Evolutionary conservation across 1,140 invertebrate genomes (phyloP), one percentile per base, ranked within the genome.

Genomic region (Bradynema listronoti): DNA sequence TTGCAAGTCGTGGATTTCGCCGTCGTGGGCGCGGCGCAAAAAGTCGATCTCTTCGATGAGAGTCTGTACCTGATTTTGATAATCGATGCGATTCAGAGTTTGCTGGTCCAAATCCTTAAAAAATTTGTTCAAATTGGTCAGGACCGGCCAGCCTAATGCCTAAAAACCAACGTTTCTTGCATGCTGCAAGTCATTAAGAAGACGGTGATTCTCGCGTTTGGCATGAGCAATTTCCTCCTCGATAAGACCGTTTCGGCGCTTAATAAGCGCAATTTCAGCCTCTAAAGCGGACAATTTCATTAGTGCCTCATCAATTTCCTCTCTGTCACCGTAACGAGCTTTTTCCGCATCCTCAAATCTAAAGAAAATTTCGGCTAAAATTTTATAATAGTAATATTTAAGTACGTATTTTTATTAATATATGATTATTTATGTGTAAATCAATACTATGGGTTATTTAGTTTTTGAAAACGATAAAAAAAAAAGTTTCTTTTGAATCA

Each of bases 1-100:
- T 30, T 80, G 79, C 14, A 83, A 72, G 56, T 83, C 82, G 65
- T 81, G 81, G 47, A 83, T 77, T 69, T 83, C 82, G 78, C 63
- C 58, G 29, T 77, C 77, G 45, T 77, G 76, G 25, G 74, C 77
- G 6, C 74, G 54, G 34, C 65, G 60, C 14, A 77, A 64, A 53
- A 77, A 77, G 33, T 77, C 77, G 32, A 78, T 76, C 51, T 77
- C 74, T 53, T 77, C 74, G 2, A 77, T 52, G 11, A 77, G 61
- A 22, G 74, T 78, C 42, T 75, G 72, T 5, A 73, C 74, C 58
- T 77, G 74, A 57, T 77, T 77, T 58, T 77, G 74, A 33, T 75
- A 75, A 56, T 77, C 74, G 36, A 77, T 77, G 22, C 74, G 55
- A 52, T 77, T 77, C 34, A 77, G 53, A 6, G 74, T 77, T 47